Percentiles rank a stretch among this genome's conserved stretches.
Conservation (phyloP, 2,888 invertebrate species). For the Anthrax anthrax region DNA sequence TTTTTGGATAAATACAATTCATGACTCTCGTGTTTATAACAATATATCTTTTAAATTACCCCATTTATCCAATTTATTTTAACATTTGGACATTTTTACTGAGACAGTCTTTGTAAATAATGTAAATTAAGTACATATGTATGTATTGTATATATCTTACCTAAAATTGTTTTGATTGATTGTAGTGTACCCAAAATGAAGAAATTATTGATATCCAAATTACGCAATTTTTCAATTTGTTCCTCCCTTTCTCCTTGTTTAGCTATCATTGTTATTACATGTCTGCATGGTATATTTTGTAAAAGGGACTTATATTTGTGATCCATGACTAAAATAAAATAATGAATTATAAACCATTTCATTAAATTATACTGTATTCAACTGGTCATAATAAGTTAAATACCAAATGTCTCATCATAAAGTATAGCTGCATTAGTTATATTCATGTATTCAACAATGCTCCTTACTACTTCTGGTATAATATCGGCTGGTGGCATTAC, state of each 20-base stretch:
- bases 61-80: no score
- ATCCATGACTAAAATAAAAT: slow-evolving; percentile 69
- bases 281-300: slow-evolving; percentile 79
- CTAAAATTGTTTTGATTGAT: slow-evolving; percentile 55
- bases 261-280: slow-evolving; percentile 60
- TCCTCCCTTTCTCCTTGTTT: slow-evolving; percentile 40
- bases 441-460: slow-evolving; percentile 67
- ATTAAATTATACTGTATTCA: background rate
- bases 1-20: no score
- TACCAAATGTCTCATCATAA: slow-evolving; percentile 76
- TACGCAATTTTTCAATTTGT: slow-evolving; percentile 57
- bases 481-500: slow-evolving; percentile 64
- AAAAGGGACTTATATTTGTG: slow-evolving; percentile 85
- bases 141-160: slow-evolving; percentile 26
- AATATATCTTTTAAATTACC: no score
- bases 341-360: background rate
- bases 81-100: no score
- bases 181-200: slow-evolving; percentile 64
- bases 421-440: slow-evolving; percentile 85
- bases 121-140: no score
- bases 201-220: slow-evolving; percentile 78
- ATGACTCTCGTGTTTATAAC: no score
- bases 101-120: no score
- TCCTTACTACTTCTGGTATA: slow-evolving; percentile 67
- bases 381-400: no score